Evolutionary conservation across 2,888 invertebrate genomes (phyloP).

Genomic region (Pyrgus malvae): DNA sequence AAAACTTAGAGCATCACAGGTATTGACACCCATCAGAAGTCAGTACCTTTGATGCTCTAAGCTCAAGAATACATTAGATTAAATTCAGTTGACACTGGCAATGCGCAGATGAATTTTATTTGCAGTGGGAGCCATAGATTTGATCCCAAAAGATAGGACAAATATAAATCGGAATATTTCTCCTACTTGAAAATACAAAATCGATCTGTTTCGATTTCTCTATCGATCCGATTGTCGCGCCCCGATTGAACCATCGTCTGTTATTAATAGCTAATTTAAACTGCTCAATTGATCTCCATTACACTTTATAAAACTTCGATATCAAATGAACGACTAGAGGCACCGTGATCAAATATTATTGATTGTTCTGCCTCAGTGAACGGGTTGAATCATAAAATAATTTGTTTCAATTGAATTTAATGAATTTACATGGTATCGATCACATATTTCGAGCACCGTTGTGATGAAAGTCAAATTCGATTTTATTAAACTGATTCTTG

Average conservation of each 20-base stretch:
- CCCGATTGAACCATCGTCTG: conserved; percentile 65
- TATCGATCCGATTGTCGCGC: conserved; percentile 55
- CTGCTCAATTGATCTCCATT: conserved; percentile 77
- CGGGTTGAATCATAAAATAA: conserved; percentile 68
- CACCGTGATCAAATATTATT: conserved; percentile 68
- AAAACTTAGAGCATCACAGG: too few species aligned
- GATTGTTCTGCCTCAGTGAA: conserved; percentile 58
- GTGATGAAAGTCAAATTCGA: background rate
- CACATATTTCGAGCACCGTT: conserved; percentile 12
- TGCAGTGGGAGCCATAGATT: too few species aligned
- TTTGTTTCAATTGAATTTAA: conserved; percentile 70
- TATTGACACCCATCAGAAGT: too few species aligned
- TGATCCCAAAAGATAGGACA: too few species aligned
- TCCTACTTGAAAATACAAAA: background rate
- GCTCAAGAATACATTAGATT: too few species aligned
- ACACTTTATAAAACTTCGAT: conserved; percentile 71
- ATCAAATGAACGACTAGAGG: conserved; percentile 57
- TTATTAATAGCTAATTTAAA: conserved; percentile 75
- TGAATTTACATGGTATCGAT: conserved; percentile 52
- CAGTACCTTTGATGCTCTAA: too few species aligned
- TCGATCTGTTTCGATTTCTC: conserved; percentile 23
- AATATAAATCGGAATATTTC: background rate
- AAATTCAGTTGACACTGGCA: too few species aligned
- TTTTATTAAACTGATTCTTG: background rate
- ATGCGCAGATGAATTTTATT: too few species aligned